Evolutionary conservation across 2,888 invertebrate genomes (phyloP), one percentile per base, ranked within the genome.

Genomic region (Apeira syringaria): DNA sequence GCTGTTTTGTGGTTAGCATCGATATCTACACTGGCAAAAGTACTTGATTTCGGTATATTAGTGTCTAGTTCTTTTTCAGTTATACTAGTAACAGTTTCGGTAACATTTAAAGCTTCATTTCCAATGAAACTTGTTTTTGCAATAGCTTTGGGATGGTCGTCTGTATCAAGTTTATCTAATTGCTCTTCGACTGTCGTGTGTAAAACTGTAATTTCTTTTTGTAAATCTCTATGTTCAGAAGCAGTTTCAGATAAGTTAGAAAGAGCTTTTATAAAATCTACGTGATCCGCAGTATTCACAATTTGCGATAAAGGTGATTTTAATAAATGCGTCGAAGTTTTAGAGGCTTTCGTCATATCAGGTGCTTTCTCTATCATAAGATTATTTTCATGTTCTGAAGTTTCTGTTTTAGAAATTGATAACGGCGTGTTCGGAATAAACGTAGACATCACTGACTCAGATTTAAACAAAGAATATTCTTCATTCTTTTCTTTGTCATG

Each of bases 401-500:
- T 73, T 61, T 93, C 91, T 0, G 91, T 92, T 74, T 94, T 92
- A 35, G 82, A 91, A 2, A 95, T 72, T 50, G 91, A 88, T 34
- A 95, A 53, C 39, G 94, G 87, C 55, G 91, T 88, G 57, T 93
- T 92, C 1, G 93, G 90, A 53, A 92, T 89, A 42, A 92, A 82
- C 1, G 81, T 83, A 12, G 90, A 74, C 39, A 68, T 69, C n/a
- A 91, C 87, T 43, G 54, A 64, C 64, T 84, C 79, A 0, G 75
- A 49, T 50, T 69, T 71, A 48, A 62, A 73, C 8, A 57, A 57
- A 8, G 33, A 32, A 62, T 74, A 86, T 15, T 74, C 64, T 48
- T 69, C 65, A 1, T 50, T 35, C n/a, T 50, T 76, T 80, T 95
- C 95, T 57, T 92, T 92, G 59, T 96, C 95, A 50, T 94, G 93